phyloP scores from a whole-genome alignment of 2,888 invertebrate species.

The Hemithea aestivaria region DNA sequence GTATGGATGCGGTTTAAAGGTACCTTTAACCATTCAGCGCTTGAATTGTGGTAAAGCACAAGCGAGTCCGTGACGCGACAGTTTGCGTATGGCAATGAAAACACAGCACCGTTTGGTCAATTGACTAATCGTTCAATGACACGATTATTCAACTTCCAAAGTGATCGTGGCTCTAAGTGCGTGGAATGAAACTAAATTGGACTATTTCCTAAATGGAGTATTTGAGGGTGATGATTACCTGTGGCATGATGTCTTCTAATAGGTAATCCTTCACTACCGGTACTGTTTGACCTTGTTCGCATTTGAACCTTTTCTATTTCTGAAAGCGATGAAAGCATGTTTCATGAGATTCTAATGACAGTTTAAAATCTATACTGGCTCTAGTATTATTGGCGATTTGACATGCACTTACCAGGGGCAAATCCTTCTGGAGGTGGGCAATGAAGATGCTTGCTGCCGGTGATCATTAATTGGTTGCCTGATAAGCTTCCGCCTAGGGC shows the following conservation, averaged over 20 bases:
- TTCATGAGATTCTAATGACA: conserved; percentile 27
- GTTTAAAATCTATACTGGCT: conserved; percentile 12
- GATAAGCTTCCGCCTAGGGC: conserved; percentile 79
- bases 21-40: conserved; percentile 23
- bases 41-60: conserved; percentile 23
- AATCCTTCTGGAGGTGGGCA: conserved; percentile 85
- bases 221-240: conserved; percentile 46
- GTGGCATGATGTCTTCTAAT: conserved; percentile 79
- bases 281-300: conserved; percentile 77
- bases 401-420: conserved; percentile 57
- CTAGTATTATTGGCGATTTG: not conserved
- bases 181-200: conserved; percentile 18
- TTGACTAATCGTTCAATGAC: conserved; percentile 18
- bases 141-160: conserved; percentile 21
- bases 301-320: conserved; percentile 77
- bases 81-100: conserved; percentile 34
- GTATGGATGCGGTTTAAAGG: conserved; percentile 10
- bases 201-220: conserved; percentile 8
- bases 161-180: conserved; percentile 23
- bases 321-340: conserved; percentile 41
- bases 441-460: conserved; percentile 89
- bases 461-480: conserved; percentile 87
- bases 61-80: conserved; percentile 18
- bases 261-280: conserved; percentile 78
- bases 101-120: conserved; percentile 26